Conservation (phyloP, 2,888 invertebrate genomes). For the Brenthis daphne region DNA sequence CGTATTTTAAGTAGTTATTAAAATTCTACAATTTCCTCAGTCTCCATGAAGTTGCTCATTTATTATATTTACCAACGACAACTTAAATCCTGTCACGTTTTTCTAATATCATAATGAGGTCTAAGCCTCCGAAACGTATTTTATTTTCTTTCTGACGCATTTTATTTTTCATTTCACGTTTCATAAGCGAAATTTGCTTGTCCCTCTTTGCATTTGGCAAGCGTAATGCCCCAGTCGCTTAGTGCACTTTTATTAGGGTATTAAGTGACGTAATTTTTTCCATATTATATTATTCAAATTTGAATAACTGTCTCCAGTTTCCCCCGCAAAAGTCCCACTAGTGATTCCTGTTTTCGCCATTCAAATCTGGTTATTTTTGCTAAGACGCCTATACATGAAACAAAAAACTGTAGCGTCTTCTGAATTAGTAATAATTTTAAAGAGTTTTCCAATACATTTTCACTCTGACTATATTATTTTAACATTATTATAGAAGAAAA, state of each 20-base stretch:
- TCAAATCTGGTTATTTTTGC: constrained; percentile 74
- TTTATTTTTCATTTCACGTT: constrained; percentile 82
- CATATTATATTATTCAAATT: constrained; percentile 84
- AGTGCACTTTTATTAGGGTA: constrained; percentile 83
- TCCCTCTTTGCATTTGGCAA: constrained; percentile 75
- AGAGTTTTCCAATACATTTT: not conserved
- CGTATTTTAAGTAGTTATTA: constrained; percentile 20
- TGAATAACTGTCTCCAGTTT: constrained; percentile 83
- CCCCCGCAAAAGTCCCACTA: constrained; percentile 72
- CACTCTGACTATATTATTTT: not conserved
- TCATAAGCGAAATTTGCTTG: constrained; percentile 78
- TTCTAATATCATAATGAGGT: constrained; percentile 78
- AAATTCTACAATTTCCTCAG: constrained; percentile 31
- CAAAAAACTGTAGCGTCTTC: constrained; percentile 50
- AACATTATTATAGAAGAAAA: no score
- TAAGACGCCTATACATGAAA: constrained; percentile 68
- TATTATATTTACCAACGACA: constrained; percentile 57
- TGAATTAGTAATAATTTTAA: constrained; percentile 2
- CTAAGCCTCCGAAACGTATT: constrained; percentile 73
- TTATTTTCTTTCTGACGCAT: constrained; percentile 75
- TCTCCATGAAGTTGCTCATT: constrained; percentile 38
- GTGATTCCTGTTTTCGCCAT: constrained; percentile 76
- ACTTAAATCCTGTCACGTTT: constrained; percentile 77
- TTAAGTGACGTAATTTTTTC: constrained; percentile 84
- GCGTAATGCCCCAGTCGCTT: constrained; percentile 81